These are phyloP conservation scores for Epizoanthus fatuus DNA, from an alignment of 92 coral and sea anemone genomes.

Conservation along the genomic window DNA sequence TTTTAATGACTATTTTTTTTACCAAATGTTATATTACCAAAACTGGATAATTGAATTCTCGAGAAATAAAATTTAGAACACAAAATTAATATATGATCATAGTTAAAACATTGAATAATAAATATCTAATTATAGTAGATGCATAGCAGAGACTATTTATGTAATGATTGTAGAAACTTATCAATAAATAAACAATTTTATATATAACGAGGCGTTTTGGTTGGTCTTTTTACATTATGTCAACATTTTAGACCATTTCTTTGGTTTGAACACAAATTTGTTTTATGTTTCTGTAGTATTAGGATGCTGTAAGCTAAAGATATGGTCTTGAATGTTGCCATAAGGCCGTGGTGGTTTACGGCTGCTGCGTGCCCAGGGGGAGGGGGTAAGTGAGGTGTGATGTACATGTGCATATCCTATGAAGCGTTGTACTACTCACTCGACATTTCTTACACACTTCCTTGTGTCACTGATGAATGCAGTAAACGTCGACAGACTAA, in stretches of 20 bases:
- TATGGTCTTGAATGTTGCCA: slow-evolving; percentile 98
- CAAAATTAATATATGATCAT: slow-evolving; percentile 35
- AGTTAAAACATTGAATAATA: neutral
- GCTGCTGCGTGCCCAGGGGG: neutral
- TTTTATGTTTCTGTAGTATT: too few relatives aligned
- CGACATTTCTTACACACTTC: too few relatives aligned
- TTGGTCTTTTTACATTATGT: slow-evolving; percentile 58
- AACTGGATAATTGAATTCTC: neutral
- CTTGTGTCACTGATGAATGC: neutral
- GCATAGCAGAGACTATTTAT: slow-evolving; percentile 39
- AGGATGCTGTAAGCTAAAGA: slow-evolving; percentile 69
- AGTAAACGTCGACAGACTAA: too few relatives aligned
- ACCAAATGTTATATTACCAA: neutral
- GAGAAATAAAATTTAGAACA: neutral
- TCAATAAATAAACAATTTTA: slow-evolving; percentile 52
- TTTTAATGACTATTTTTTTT: neutral
- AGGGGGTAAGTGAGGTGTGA: too few relatives aligned
- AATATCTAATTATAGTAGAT: slow-evolving; percentile 8
- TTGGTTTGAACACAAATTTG: slow-evolving; percentile 51
- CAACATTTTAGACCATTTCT: slow-evolving; percentile 94
- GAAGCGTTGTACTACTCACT: too few relatives aligned
- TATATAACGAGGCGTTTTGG: slow-evolving; percentile 48
- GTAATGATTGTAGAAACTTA: slow-evolving; percentile 27
- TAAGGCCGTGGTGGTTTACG: slow-evolving; percentile 3
- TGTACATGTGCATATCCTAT: too few relatives aligned